phyloP scores from a whole-genome alignment of 2,888 invertebrate species.

The Drosophila borealis region DNA sequence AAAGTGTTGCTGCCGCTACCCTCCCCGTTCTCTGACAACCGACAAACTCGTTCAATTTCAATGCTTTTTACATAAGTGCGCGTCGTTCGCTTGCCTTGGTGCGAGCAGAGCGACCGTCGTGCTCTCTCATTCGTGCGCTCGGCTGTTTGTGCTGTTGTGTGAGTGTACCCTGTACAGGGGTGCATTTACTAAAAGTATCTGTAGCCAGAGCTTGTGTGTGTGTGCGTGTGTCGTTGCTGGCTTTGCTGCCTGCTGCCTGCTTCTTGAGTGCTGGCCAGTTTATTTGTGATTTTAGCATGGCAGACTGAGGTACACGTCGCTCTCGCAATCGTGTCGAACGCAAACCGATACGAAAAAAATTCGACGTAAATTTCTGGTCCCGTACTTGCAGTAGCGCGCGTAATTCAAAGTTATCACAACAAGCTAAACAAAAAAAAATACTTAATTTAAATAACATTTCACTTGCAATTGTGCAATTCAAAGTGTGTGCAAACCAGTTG shows the following conservation, averaged over 20 bases:
- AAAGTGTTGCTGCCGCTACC: constrained; percentile 39
- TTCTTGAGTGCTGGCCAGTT: constrained; percentile 82
- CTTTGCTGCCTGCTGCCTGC: constrained; percentile 67
- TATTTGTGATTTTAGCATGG: constrained; percentile 84
- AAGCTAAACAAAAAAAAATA: constrained; percentile 17
- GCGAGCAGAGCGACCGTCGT: constrained; percentile 25
- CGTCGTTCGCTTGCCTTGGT: constrained; percentile 50
- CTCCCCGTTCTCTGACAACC: constrained; percentile 39
- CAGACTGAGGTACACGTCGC: constrained; percentile 81
- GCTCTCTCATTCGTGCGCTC: constrained; percentile 20
- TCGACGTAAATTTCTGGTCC: constrained; percentile 68
- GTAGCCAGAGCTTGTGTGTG: constrained; percentile 20
- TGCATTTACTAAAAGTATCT: constrained; percentile 69
- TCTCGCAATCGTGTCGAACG: constrained; percentile 68
- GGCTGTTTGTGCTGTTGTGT: constrained; percentile 33
- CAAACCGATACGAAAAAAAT: constrained; percentile 71
- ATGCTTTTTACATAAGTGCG: constrained; percentile 77
- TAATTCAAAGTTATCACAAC: constrained; percentile 71
- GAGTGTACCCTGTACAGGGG: constrained; percentile 62
- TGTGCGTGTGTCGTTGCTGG: constrained; percentile 40
- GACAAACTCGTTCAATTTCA: constrained; percentile 77
- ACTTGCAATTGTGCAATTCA: constrained; percentile 21
- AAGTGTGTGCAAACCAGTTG: constrained; percentile 35
- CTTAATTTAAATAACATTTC: constrained; percentile 36
- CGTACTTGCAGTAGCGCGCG: constrained; percentile 66